phyloP scores from a whole-genome alignment of 2,888 invertebrate species.

The Bugula neritina region DNA sequence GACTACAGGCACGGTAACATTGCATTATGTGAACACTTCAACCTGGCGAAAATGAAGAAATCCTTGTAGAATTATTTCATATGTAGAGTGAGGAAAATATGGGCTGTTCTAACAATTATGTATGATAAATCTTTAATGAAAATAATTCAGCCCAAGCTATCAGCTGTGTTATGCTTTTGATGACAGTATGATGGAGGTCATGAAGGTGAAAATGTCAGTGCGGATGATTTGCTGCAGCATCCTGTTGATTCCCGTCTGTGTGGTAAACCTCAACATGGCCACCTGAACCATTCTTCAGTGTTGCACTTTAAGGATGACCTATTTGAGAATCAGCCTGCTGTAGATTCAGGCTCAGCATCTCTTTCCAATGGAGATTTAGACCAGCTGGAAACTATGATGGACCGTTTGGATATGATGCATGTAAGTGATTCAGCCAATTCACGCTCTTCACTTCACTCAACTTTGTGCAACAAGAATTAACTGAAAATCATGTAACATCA shows the following conservation, averaged over 20 bases:
- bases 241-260: not conserved
- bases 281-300: not conserved
- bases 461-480: no score
- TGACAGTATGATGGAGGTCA: not conserved
- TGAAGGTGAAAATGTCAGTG: not conserved
- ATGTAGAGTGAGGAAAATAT: no score
- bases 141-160: no score
- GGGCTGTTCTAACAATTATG: no score
- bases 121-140: no score
- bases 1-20: no score
- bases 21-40: no score
- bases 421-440: not conserved
- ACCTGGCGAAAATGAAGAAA: no score
- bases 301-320: not conserved
- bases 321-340: not conserved
- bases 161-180: no score
- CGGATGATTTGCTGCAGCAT: not conserved
- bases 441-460: no score
- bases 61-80: no score
- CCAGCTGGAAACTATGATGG: not conserved
- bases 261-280: not conserved
- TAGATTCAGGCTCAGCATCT: not conserved
- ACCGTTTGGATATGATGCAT: conserved; percentile 1
- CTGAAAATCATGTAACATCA: no score
- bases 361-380: not conserved